Evolutionary conservation across 2,888 invertebrate species (phyloP).

Genomic region (Tetragonisca angustula): DNA sequence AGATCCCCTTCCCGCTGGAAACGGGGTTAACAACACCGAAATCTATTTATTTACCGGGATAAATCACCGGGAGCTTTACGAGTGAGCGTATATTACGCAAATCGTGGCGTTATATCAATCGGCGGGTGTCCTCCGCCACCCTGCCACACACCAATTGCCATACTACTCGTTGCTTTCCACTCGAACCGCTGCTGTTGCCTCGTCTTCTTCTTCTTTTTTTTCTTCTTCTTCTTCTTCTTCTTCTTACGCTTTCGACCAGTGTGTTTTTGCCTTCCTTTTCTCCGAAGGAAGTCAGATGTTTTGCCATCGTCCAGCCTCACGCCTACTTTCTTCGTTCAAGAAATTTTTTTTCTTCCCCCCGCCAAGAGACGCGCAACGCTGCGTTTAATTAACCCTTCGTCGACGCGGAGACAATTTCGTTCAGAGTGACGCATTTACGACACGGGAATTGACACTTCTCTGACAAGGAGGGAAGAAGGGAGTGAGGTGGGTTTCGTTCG

Average conservation of each 20-base stretch:
- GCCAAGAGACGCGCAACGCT: background rate
- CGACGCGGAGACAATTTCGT: constrained; percentile 6
- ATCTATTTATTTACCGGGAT: constrained; percentile 76
- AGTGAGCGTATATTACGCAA: constrained; percentile 71
- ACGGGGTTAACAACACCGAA: constrained; percentile 77
- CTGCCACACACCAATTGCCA: constrained; percentile 5
- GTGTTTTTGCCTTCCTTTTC: background rate
- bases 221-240: background rate
- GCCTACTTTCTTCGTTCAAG: no score
- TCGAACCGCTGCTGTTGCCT: constrained; percentile 14
- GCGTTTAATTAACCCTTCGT: constrained; percentile 28
- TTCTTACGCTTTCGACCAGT: background rate
- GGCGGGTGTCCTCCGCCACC: constrained; percentile 54
- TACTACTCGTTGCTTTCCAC: constrained; percentile 41
- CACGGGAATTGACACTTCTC: constrained; percentile 16
- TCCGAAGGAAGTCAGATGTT: constrained; percentile 5
- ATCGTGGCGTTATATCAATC: constrained; percentile 75
- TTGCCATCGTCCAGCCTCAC: constrained; percentile 8
- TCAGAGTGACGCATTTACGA: constrained; percentile 5
- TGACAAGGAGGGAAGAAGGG: background rate
- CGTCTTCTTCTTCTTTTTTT: background rate
- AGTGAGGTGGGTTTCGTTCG: no score
- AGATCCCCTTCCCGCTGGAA: constrained; percentile 57
- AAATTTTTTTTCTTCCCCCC: no score
- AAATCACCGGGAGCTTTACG: constrained; percentile 69